A percentile compares a stretch with the other conserved stretches of the same genome.
These are phyloP conservation scores for Pelochelys cantorii DNA, from an alignment of 2,797 vertebrate species.

Conservation along the genomic window DNA sequence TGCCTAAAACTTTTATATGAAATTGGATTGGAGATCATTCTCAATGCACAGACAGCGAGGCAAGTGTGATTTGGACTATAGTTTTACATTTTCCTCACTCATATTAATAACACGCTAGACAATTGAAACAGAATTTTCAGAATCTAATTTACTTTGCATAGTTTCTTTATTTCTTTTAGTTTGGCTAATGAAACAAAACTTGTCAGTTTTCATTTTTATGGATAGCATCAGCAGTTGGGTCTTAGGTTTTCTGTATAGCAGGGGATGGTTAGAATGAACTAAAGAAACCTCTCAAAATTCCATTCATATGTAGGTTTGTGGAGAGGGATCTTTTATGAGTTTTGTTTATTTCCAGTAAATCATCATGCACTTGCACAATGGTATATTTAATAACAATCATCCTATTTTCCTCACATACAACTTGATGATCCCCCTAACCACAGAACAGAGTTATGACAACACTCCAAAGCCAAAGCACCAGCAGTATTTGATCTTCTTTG, in stretches of 20 bases:
- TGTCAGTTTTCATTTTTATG: neutral
- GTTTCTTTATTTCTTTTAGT: neutral
- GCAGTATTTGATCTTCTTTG: neutral
- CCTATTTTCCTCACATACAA: neutral
- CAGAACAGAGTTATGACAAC: neutral
- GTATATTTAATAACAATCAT: neutral
- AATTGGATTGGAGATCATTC: neutral
- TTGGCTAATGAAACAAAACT: neutral
- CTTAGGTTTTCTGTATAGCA: neutral
- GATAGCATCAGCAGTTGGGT: neutral
- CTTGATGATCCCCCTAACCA: neutral
- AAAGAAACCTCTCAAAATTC: accelerated
- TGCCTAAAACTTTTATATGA: neutral
- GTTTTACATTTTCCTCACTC: neutral
- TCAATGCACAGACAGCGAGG: neutral
- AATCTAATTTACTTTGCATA: neutral
- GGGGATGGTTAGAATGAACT: neutral
- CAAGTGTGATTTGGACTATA: neutral
- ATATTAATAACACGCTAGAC: neutral
- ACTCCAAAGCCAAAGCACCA: neutral
- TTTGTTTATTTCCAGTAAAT: neutral
- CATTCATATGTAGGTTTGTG: accelerated
- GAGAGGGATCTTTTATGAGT: accelerated
- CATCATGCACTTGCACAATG: neutral
- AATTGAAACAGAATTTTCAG: neutral